Evolutionary conservation across 30 jellyfish, hydroid and myxozoan species (phyloP).

Genomic region (Pseudorhiza aurosa): DNA sequence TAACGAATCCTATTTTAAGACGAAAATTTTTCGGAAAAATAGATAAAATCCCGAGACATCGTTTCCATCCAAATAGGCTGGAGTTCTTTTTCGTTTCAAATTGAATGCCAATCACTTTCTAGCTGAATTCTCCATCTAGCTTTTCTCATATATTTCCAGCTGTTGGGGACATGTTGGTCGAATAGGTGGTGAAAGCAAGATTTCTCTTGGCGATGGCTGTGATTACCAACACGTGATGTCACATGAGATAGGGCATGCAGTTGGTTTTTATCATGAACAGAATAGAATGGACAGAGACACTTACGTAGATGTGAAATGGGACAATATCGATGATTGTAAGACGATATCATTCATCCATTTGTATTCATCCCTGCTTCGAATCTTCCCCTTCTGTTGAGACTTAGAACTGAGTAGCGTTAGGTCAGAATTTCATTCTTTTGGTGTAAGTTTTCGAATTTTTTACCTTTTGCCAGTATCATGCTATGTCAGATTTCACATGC

Average conservation of each 20-base stretch:
- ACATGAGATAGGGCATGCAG: slow-evolving; percentile 94
- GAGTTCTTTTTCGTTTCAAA: background rate
- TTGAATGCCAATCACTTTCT: too few relatives aligned
- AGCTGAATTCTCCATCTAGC: background rate
- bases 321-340: slow-evolving; percentile 73
- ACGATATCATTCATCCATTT: too few relatives aligned
- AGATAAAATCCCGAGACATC: background rate
- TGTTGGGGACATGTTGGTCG: slow-evolving; percentile 98
- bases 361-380: too few relatives aligned
- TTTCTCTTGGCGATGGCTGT: slow-evolving; percentile 88
- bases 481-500: background rate
- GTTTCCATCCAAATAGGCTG: background rate
- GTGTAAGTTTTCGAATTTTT: background rate
- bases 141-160: slow-evolving; percentile 40
- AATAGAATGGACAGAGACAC: slow-evolving; percentile 84
- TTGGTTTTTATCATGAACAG: slow-evolving; percentile 85
- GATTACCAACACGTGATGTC: slow-evolving; percentile 89
- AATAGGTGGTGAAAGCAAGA: slow-evolving; percentile 66
- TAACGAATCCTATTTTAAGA: too few relatives aligned
- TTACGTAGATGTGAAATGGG: slow-evolving; percentile 78
- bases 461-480: too few relatives aligned
- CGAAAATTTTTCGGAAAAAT: too few relatives aligned
- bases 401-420: too few relatives aligned
- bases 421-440: too few relatives aligned
- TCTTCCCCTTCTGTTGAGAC: too few relatives aligned